A percentile compares a stretch with the other conserved stretches of the same genome.
Evolutionary conservation across 1,140 invertebrate species (phyloP).

Genomic region (Drosophila prosaltans): DNA sequence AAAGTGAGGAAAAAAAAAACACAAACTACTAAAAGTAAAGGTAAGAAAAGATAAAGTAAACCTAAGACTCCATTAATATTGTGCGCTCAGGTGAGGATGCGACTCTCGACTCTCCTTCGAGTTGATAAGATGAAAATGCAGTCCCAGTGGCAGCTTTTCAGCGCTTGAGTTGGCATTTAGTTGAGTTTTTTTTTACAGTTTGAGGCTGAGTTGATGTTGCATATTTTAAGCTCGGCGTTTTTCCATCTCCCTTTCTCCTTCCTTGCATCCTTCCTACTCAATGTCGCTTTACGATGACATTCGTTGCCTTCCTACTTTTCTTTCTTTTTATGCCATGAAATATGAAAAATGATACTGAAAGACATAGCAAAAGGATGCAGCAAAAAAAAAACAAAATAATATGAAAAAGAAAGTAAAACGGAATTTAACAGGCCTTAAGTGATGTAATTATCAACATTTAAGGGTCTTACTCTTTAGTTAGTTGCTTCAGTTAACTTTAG

Average conservation of each 20-base stretch:
- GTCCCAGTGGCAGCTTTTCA: slow-evolving; percentile 54
- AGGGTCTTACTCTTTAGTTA: background rate
- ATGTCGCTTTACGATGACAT: slow-evolving; percentile 40
- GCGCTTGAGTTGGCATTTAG: slow-evolving; percentile 32
- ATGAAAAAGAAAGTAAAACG: background rate
- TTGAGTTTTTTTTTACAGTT: slow-evolving; percentile 11
- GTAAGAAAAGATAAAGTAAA: slow-evolving; percentile 15
- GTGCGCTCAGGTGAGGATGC: slow-evolving; percentile 51
- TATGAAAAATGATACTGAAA: slow-evolving; percentile 21
- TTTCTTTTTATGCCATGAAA: slow-evolving; percentile 8
- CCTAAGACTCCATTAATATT: slow-evolving; percentile 58
- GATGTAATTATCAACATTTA: slow-evolving; percentile 2
- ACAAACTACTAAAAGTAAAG: slow-evolving; percentile 2
- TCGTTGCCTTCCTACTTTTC: slow-evolving; percentile 22
- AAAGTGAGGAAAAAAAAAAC: slow-evolving; percentile 9
- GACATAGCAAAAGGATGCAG: background rate
- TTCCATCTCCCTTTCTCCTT: background rate
- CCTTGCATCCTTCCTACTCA: background rate
- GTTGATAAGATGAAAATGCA: slow-evolving; percentile 57
- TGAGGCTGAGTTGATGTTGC: slow-evolving; percentile 14
- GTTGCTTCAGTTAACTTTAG: background rate
- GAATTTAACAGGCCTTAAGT: slow-evolving; percentile 1
- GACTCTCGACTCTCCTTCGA: slow-evolving; percentile 10
- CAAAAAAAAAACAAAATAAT: background rate
- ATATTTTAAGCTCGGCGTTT: slow-evolving; percentile 23